Conservation (phyloP, 2,888 invertebrate genomes). For the Patella pellucida region DNA sequence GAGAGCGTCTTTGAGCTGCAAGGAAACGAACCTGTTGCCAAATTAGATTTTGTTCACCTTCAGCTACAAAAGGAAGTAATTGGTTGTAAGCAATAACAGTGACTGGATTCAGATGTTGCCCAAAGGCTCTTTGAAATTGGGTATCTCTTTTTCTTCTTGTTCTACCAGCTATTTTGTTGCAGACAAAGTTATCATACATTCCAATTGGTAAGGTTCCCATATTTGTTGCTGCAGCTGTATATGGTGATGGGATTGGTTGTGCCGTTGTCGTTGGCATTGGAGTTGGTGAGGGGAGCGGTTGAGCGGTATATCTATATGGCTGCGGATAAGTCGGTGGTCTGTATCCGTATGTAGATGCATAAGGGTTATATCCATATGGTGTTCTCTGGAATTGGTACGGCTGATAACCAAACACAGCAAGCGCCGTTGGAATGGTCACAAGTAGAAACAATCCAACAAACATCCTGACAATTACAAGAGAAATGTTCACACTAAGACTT, state of each 20-base stretch:
- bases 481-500: no score
- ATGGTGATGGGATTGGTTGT: background rate
- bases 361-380: background rate
- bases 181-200: conserved; percentile 4
- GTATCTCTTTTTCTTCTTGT: background rate
- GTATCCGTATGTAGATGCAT: background rate
- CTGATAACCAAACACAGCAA: background rate
- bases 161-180: background rate
- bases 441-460: no score
- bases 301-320: background rate
- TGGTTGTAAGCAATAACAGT: background rate
- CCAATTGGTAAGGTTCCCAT: background rate
- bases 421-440: no score
- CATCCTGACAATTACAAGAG: no score
- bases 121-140: background rate
- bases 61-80: background rate
- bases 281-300: background rate
- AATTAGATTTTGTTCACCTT: background rate
- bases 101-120: background rate
- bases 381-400: background rate
- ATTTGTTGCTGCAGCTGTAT: background rate
- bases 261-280: background rate
- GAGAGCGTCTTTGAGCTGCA: background rate
- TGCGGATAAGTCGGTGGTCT: background rate
- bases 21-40: background rate